Percentiles rank a stretch among this genome's conserved stretches.
These are phyloP conservation scores for Lethocerus indicus DNA, from an alignment of 1,140 invertebrate genomes.

Conservation along the genomic window DNA sequence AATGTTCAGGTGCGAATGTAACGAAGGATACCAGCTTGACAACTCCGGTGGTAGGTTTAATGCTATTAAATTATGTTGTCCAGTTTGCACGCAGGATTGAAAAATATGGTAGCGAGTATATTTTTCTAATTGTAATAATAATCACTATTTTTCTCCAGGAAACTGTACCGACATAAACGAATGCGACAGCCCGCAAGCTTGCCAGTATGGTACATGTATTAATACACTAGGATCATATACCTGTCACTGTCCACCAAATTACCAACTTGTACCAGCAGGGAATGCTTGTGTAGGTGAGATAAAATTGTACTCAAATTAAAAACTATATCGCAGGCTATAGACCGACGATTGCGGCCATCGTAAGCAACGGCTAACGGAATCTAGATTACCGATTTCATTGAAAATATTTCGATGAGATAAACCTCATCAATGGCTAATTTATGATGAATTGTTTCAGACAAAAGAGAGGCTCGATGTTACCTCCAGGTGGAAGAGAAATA, in stretches of 20 bases:
- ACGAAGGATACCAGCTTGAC: slow-evolving; percentile 68
- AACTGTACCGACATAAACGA: slow-evolving; percentile 41
- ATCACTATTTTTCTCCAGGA: slow-evolving; percentile 18
- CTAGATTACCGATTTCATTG: no score
- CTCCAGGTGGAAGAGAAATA: slow-evolving; percentile 33
- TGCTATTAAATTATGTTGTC: background rate
- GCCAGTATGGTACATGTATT: slow-evolving; percentile 35
- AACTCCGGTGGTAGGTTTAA: slow-evolving; percentile 39
- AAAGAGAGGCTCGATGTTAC: slow-evolving; percentile 61
- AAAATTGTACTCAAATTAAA: no score
- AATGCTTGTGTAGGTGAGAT: slow-evolving; percentile 50
- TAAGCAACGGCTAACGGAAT: no score
- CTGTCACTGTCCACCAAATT: slow-evolving; percentile 34
- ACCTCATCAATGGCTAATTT: no score
- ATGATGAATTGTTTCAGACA: no score
- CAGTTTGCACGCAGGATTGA: no score
- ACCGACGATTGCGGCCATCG: no score
- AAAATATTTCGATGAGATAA: no score
- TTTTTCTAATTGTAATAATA: background rate
- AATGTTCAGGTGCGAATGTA: slow-evolving; percentile 72
- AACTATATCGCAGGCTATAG: no score
- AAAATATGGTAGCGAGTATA: no score
- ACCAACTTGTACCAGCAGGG: slow-evolving; percentile 40
- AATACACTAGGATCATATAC: slow-evolving; percentile 37
- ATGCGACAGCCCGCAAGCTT: slow-evolving; percentile 38